A percentile compares a stretch with the other conserved stretches of the same genome.
These are phyloP conservation scores for Tribolium madens DNA, from an alignment of 1,140 invertebrate species.

Conservation along the genomic window DNA sequence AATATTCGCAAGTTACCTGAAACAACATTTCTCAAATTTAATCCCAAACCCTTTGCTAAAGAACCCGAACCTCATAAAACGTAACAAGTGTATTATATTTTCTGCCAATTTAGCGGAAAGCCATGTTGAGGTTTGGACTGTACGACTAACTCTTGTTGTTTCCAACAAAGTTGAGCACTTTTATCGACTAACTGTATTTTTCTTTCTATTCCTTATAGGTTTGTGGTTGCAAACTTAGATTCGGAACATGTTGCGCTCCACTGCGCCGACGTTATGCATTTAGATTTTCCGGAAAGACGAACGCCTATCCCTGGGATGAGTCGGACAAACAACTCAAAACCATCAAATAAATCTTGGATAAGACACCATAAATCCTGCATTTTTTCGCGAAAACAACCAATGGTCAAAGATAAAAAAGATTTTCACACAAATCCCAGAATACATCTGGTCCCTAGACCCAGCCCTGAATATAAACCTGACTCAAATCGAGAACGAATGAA, in stretches of 20 bases:
- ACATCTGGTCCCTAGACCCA: not conserved
- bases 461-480: not conserved
- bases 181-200: constrained; percentile 41
- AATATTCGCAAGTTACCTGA: not conserved
- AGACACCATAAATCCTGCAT: constrained; percentile 29
- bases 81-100: constrained; percentile 40
- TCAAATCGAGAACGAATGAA: not conserved
- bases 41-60: not conserved
- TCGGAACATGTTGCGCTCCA: constrained; percentile 27
- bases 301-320: constrained; percentile 18
- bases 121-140: constrained; percentile 22
- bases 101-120: constrained; percentile 28
- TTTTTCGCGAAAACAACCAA: constrained; percentile 23
- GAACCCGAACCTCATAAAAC: constrained; percentile 4
- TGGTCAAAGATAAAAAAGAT: constrained; percentile 25
- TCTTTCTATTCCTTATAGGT: constrained; percentile 38
- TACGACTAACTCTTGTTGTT: constrained; percentile 36
- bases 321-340: constrained; percentile 32
- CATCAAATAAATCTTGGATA: constrained; percentile 30
- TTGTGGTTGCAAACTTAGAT: constrained; percentile 40
- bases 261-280: constrained; percentile 37
- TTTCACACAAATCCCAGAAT: not conserved
- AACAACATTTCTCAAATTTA: not conserved
- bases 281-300: constrained; percentile 35
- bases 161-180: constrained; percentile 19